Base-by-base conservation (phyloP, 1,140 invertebrate genomes). In the Ips nitidus region DNA sequence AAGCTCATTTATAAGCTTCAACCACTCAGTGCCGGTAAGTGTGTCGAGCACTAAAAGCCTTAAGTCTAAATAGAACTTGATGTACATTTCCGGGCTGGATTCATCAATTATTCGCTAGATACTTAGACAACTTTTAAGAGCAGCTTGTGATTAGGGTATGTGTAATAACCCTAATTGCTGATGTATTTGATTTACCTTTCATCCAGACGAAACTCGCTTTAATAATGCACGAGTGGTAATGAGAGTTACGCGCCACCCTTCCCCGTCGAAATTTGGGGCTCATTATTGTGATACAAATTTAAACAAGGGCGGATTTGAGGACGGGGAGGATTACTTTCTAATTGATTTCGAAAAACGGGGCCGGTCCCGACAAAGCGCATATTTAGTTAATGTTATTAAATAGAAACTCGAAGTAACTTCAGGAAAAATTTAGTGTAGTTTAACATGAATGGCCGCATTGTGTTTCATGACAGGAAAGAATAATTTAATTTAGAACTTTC, bases 51-150 rank as follows among this genome's bases (percentile, higher is more conserved):
- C 41, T 59, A 59, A 59, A 59, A 59, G 57, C 57, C 40, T 36
- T n/a, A 37, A 59, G 38, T 8, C 7, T 5, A 36, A 42, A 59
- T 8, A 41, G 38, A 52, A 22, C 47, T 53, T 62, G 8, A 64
- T 37, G 57, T 59, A 59, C 8, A 42, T 59, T 59, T 40, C 57
- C 57, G 57, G 57, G n/a, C 39, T 22, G 22, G 7, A 38, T 41
- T 76, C 74, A 76, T 76, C 73, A 75, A 76, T 75, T 75, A 76
- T 76, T 76, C 71, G 69, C 68, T 67, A 71, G 74, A 62, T 74
- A 72, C 75, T 72, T 67, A 70, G 73, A 71, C 52, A 71, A 74
- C 73, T 75, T 75, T 76, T 77, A 76, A 76, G 72, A 77, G 75
- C 73, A 76, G 70, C 74, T 74, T 75, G 74, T 70, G 75, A 76